Percentiles rank a stretch among this genome's conserved stretches.
Conservation (phyloP, 2,797 vertebrate species). For the Sylvilagus floridanus region DNA sequence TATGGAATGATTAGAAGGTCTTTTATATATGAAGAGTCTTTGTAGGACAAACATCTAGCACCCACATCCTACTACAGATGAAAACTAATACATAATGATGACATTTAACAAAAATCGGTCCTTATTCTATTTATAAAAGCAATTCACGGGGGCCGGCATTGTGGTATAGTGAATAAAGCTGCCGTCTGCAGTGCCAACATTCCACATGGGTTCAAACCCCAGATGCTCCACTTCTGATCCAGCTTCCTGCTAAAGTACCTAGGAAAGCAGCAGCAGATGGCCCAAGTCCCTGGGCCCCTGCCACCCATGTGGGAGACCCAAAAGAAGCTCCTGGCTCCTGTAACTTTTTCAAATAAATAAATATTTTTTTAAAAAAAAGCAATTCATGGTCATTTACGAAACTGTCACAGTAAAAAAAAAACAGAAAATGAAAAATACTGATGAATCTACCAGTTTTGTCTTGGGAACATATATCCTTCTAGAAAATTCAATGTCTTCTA, state of each 20-base stretch:
- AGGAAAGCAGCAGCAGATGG: too few species aligned
- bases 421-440: not conserved
- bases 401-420: slow-evolving; percentile 46
- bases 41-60: slow-evolving; percentile 9
- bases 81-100: not conserved
- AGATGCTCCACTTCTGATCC: too few species aligned
- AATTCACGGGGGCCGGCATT: not conserved
- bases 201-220: too few species aligned
- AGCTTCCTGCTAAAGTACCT: too few species aligned
- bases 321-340: too few species aligned
- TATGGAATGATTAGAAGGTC: not conserved
- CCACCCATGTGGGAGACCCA: too few species aligned
- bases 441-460: not conserved
- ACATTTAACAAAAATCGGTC: not conserved
- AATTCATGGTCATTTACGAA: slow-evolving; percentile 30
- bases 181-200: too few species aligned
- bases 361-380: not conserved
- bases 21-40: not conserved
- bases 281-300: too few species aligned
- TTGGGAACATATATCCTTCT: not conserved
- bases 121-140: slow-evolving; percentile 48
- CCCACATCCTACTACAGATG: not conserved
- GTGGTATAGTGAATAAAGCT: too few species aligned
- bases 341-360: too few species aligned
- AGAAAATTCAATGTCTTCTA: slow-evolving; percentile 32